Evolutionary conservation across 1,140 invertebrate genomes (phyloP), one percentile per base, ranked within the genome.

Genomic region (Papilio machaon): DNA sequence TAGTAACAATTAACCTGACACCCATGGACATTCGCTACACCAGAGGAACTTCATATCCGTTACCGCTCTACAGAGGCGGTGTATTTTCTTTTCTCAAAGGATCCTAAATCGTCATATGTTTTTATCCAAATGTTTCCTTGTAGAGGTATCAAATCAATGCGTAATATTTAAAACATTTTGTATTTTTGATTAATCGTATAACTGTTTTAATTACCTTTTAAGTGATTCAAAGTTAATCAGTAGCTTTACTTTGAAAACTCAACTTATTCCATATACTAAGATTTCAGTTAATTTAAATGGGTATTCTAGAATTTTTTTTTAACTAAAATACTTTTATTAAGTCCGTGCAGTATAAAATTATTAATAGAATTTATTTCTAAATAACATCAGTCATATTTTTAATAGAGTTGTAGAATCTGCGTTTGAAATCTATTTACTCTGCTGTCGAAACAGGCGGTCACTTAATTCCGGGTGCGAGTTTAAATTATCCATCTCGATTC

Each of bases 401-500:
- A 67, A 67, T 67, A 35, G 64, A 67, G 30, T 67, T 35, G 23
- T 67, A 23, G 11, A 35, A 67, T 67, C 64, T 67, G 64, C 30
- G 64, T 67, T 67, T 67, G 64, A 67, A 67, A 67, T 67, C 30
- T 67, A 67, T 67, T 64, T 67, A 35, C 64, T 67, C 11, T 35
- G 11, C 11, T 30, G 64, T 67, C 64, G 23, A 67, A 67, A 35
- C 58, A 64, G 58, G 64, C 64, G 64, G 35, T 11, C 64, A 67
- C 30, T 67, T 67, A 67, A 67, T 67, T 67, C 64, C 64, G 30
- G 64, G 23, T 6, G 64, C 64, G 30, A 23, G 11, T 11, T 67
- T 67, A 30, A 67, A 67, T 67, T 67, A 67, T 67, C 23, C 64
- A 35, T 35, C 64, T 15, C 64, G 13, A 67, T 67, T 67, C 64